Evolutionary conservation across 2,113 vertebrate species (phyloP), one percentile per base, ranked within the genome.

Genomic region (Nibea coibor): DNA sequence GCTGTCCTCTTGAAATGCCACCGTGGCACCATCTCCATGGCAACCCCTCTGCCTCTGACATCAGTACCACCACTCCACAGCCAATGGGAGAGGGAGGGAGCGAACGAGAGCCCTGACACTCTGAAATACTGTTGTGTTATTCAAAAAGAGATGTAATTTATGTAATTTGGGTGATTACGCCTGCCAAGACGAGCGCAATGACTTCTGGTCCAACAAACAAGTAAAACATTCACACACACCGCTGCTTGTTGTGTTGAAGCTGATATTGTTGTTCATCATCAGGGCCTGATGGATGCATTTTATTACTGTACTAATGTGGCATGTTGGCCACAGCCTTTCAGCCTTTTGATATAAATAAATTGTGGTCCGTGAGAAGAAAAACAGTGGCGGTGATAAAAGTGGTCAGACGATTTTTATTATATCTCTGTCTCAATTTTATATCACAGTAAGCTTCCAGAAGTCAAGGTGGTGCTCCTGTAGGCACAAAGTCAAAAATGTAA

Each of bases 11-110:
- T 66, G 35, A 93, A 93, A 93, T 91, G 87, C 91, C 91, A 92
- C 90, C 45, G 87, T 87, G 89, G 90, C 63, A 77, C 91, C 81
- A 66, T 95, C 88, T 84, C 94, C 90, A 93, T 90, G 87, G 93
- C 87, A 95, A 94, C 94, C 68, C 61, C 79, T 91, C 92, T 91
- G 80, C 88, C 86, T 88, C 89, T 94, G 94, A 94, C 94, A 92
- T 93, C 91, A 92, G 87, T 68, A 83, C 72, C 75, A 79, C 70
- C 74, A 51, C 86, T 89, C 78, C 51, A 20, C 75, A 89, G 87
- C 92, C 91, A 93, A 91, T 82, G 81, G 74, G 78, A 62, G 70
- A 51, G 67, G 6, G 12, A 63, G 62, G 50, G 75, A 81, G 72
- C 76, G 73, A 85, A 78, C 53, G 80, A 89, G 82, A 42, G 83